Evolutionary conservation across 2,888 invertebrate species (phyloP).

Genomic region (Germaria angustata): DNA sequence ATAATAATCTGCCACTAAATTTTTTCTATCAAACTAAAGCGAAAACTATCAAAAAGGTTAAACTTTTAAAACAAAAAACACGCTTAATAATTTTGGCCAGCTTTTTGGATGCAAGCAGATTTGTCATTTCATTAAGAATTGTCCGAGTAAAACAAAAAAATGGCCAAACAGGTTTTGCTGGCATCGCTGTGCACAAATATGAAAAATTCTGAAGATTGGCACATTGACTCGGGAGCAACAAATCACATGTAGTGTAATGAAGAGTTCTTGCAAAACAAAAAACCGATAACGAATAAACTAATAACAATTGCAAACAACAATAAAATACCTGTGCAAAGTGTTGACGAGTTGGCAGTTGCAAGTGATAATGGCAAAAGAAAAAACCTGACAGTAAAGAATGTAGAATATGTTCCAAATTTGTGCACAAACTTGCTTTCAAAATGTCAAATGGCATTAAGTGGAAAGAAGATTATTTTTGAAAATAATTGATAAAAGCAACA

Average conservation of each 20-base stretch:
- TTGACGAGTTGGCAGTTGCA: background rate
- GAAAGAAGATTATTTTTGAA: no score
- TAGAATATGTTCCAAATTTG: no score
- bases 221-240: background rate
- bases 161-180: background rate
- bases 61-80: no score
- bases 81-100: no score
- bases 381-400: background rate
- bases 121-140: background rate
- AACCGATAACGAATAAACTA: no score
- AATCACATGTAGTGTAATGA: background rate
- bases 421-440: no score
- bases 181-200: background rate
- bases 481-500: no score
- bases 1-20: no score
- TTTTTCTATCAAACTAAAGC: no score
- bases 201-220: background rate
- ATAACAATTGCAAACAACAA: background rate
- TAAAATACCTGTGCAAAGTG: background rate
- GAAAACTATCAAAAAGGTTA: no score
- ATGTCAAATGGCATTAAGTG: no score
- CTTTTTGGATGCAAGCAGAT: no score
- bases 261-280: background rate
- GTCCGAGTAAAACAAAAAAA: background rate
- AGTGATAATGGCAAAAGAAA: background rate